Conservation (phyloP, 2,888 invertebrate genomes). For the Agonopterix heracliana region DNA sequence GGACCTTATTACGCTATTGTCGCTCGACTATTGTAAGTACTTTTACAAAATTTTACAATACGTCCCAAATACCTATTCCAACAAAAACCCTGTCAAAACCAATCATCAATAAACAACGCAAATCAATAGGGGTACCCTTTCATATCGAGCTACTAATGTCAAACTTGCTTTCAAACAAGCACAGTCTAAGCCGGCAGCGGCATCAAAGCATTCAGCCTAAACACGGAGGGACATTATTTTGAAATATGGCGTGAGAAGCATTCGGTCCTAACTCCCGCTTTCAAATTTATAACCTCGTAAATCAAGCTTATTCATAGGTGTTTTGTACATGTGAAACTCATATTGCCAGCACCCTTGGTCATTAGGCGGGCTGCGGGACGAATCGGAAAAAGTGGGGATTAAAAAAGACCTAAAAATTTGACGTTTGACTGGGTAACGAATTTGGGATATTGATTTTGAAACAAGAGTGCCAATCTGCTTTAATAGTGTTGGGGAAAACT, state of each 20-base stretch:
- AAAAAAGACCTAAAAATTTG: constrained; percentile 9
- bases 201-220: constrained; percentile 23
- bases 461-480: neutral
- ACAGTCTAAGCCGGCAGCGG: neutral
- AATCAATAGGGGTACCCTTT: too few species aligned
- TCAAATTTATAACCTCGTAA: constrained; percentile 45
- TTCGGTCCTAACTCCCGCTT: constrained; percentile 36
- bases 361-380: constrained; percentile 14
- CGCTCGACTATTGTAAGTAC: too few species aligned
- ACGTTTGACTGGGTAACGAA: constrained; percentile 4
- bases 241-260: constrained; percentile 44
- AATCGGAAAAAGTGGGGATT: constrained; percentile 11
- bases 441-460: neutral
- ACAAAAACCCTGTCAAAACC: too few species aligned
- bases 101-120: too few species aligned
- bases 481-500: neutral
- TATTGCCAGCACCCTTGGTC: constrained; percentile 23
- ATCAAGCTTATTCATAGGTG: constrained; percentile 47
- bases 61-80: too few species aligned
- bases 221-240: constrained; percentile 40
- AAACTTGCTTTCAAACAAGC: too few species aligned
- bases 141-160: too few species aligned
- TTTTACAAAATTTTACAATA: too few species aligned
- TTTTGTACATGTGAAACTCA: constrained; percentile 38
- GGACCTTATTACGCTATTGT: too few species aligned